Conservation (phyloP, 1,140 invertebrate genomes). For the Drosophila pallidifrons region DNA sequence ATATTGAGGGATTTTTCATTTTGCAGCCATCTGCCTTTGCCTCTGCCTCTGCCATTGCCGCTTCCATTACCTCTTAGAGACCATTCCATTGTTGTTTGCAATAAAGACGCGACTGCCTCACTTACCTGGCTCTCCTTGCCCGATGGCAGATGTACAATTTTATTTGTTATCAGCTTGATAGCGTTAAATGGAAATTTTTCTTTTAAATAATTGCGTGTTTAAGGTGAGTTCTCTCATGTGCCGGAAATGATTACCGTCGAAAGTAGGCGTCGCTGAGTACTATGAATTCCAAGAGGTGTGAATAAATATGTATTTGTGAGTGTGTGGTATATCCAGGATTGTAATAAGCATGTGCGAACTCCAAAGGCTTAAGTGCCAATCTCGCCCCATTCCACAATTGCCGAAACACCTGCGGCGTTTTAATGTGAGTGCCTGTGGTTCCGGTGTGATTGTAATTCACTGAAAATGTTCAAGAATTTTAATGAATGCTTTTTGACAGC, state of each 20-base stretch:
- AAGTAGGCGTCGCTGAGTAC: conserved; percentile 25
- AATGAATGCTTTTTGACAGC: conserved; percentile 37
- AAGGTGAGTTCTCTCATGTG: conserved; percentile 68
- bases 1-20: conserved; percentile 78
- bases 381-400: conserved; percentile 3
- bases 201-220: conserved; percentile 76
- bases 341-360: conserved; percentile 26
- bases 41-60: conserved; percentile 12
- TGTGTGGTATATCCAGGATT: neutral
- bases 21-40: conserved; percentile 52
- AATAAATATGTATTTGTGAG: conserved; percentile 7
- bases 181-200: conserved; percentile 74
- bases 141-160: conserved; percentile 53
- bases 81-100: conserved; percentile 50
- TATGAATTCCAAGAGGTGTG: neutral
- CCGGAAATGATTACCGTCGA: conserved; percentile 69
- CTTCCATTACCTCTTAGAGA: conserved; percentile 21
- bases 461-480: conserved; percentile 45
- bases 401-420: conserved; percentile 13
- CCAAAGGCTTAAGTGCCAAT: conserved; percentile 64
- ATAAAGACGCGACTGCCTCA: conserved; percentile 51
- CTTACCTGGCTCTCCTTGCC: conserved; percentile 11
- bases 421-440: conserved; percentile 43
- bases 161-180: conserved; percentile 74
- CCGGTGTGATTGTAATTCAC: conserved; percentile 38